These are phyloP conservation scores for Argya squamiceps DNA, from an alignment of 2,797 vertebrate species.

Conservation along the genomic window DNA sequence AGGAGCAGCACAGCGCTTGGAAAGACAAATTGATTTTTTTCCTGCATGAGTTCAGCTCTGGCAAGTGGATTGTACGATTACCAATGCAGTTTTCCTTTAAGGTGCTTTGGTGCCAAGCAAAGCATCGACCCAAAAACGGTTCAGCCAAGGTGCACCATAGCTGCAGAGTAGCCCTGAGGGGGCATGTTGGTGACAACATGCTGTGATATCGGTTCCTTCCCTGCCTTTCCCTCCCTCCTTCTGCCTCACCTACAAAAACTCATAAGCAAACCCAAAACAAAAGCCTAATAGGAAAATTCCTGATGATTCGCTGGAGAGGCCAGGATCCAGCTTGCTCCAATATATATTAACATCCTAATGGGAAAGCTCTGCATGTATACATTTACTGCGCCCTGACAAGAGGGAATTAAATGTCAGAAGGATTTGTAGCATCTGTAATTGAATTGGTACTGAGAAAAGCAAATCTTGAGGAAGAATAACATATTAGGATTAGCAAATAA, in stretches of 20 bases:
- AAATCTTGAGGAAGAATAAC: conserved; percentile 92
- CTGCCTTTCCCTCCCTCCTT: background rate
- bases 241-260: background rate
- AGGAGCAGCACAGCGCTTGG: background rate
- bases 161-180: background rate
- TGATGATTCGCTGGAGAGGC: background rate
- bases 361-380: conserved; percentile 85
- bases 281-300: background rate
- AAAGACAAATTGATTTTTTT: background rate
- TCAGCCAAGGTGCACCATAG: background rate
- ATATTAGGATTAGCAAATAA: conserved; percentile 90
- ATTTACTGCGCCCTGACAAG: conserved; percentile 85
- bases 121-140: background rate
- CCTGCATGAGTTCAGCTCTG: too few relatives aligned
- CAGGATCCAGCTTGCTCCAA: conserved; percentile 53
- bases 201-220: background rate
- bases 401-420: conserved; percentile 93
- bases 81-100: conserved; percentile 57
- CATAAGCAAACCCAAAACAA: background rate
- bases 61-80: background rate
- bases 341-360: conserved; percentile 92
- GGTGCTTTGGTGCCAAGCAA: conserved; percentile 41
- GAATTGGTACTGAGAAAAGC: conserved; percentile 90
- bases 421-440: conserved; percentile 94
- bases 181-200: background rate